Percentiles rank a stretch among this genome's conserved stretches.
Evolutionary conservation across 2,888 invertebrate species (phyloP).

Genomic region (Lampropteryx suffumata): DNA sequence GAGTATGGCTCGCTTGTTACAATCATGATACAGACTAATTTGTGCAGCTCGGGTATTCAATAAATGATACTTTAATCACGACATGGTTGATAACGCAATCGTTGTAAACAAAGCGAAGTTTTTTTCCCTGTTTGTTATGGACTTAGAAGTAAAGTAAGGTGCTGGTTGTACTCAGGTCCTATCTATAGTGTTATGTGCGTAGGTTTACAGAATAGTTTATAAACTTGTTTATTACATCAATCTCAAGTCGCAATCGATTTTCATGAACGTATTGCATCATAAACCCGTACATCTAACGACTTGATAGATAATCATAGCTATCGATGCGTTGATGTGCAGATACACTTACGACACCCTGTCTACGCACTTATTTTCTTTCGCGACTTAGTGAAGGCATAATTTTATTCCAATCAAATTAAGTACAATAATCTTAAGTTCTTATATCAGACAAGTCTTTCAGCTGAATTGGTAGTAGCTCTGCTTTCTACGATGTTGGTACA

Average conservation of each 20-base stretch:
- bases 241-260: constrained; percentile 27
- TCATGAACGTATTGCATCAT: constrained; percentile 28
- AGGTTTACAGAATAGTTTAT: constrained; percentile 9
- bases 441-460: too few relatives aligned
- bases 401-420: too few relatives aligned
- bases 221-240: constrained; percentile 29
- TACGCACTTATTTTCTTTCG: not conserved
- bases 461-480: too few relatives aligned
- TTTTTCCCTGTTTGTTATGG: too few relatives aligned
- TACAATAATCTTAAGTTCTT: too few relatives aligned
- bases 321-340: not conserved
- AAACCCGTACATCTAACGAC: constrained; percentile 12
- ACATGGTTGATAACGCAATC: constrained; percentile 22
- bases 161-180: too few relatives aligned
- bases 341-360: constrained; percentile 1
- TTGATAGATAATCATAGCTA: constrained; percentile 3
- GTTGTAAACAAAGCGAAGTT: constrained; percentile 19
- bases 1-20: constrained; percentile 15
- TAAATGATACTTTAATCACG: constrained; percentile 26
- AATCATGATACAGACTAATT: constrained; percentile 30
- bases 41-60: constrained; percentile 24
- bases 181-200: constrained; percentile 3
- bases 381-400: too few relatives aligned
- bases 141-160: too few relatives aligned
- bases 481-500: too few relatives aligned